Evolutionary conservation across 2,797 vertebrate genomes (phyloP), one percentile per base, ranked within the genome.

Genomic region (Cercopithecus diana): DNA sequence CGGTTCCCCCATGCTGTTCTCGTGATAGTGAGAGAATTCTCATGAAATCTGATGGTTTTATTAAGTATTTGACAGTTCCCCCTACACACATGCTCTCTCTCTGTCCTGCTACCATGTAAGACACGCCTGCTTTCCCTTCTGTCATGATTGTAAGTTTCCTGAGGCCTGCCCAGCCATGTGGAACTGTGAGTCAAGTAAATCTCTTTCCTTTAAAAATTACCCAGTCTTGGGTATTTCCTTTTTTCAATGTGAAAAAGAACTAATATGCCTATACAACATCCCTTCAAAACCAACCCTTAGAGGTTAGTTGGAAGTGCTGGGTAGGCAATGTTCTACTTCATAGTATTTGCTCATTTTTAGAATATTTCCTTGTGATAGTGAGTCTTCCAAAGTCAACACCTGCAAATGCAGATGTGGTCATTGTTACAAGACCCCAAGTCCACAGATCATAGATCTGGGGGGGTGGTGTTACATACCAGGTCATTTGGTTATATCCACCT

Each of bases 221-320:
- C 15, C 64, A 9, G 64, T n/a, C 33, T 19, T 67, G 7, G 64
- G 3, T 67, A 67, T 19, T 67, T 67, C 64, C 8, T 67, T 67
- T 2, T 67, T 4, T 9, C 64, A n/a, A 9, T 67, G 33, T 67
- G 64, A 33, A n/a, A 67, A 67, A 67, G 4, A 67, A 67, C 33
- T 19, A n/a, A 28, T 28, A 6, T 6, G 24, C 28, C 57, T 28
- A 7, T 5, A 7, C 0, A 5, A 39, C 2, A 4, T 0, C 9
- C 26, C 52, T 17, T n/a, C n/a, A 17, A 73, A 83, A 75, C 26
- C 67, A 80, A 11, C 1, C 30, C 22, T 20, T 28, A 73, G 55
- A 39, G 12, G 7, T 0, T 0, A 3, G n/a, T 33, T 26, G 39
- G 30, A 41, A 45, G 5, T 14, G 7, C 1, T 5, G 2, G 26